A percentile compares a stretch with the other conserved stretches of the same genome.
These are phyloP conservation scores for Malurus alboscapulatus DNA, from an alignment of 2,113 vertebrate species.

Conservation along the genomic window DNA sequence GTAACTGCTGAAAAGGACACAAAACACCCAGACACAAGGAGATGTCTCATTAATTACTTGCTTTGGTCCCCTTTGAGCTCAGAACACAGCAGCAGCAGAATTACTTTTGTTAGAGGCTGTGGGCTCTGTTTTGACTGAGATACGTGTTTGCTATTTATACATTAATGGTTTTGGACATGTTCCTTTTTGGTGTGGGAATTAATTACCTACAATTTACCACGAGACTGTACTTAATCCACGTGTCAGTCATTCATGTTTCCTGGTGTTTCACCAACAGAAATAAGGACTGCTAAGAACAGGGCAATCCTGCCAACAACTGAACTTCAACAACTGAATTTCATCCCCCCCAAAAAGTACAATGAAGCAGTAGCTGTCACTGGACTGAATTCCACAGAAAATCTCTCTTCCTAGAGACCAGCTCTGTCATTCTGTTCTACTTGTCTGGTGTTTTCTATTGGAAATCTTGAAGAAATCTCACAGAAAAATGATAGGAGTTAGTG, in stretches of 20 bases:
- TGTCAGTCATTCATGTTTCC: neutral
- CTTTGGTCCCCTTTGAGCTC: neutral
- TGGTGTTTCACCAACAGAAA: neutral
- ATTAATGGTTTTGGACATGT: neutral
- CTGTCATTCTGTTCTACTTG: neutral
- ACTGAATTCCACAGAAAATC: neutral
- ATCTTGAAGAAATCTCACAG: neutral
- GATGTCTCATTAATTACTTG: conserved; percentile 17
- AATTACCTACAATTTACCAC: conserved; percentile 9
- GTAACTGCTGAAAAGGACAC: neutral
- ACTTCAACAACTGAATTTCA: neutral
- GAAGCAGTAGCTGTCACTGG: neutral
- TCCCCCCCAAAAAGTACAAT: neutral
- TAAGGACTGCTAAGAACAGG: neutral
- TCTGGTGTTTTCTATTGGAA: neutral
- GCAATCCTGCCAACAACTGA: neutral
- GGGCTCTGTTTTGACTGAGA: neutral
- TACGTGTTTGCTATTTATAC: neutral
- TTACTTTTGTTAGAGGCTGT: neutral
- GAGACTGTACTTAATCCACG: neutral
- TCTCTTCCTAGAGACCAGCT: neutral
- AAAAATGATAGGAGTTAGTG: neutral
- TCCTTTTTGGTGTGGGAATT: conserved; percentile 21
- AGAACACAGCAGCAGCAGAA: neutral
- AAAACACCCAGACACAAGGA: neutral